Base-by-base conservation (phyloP, 2,797 vertebrate species). In the Gorsachius magnificus region DNA sequence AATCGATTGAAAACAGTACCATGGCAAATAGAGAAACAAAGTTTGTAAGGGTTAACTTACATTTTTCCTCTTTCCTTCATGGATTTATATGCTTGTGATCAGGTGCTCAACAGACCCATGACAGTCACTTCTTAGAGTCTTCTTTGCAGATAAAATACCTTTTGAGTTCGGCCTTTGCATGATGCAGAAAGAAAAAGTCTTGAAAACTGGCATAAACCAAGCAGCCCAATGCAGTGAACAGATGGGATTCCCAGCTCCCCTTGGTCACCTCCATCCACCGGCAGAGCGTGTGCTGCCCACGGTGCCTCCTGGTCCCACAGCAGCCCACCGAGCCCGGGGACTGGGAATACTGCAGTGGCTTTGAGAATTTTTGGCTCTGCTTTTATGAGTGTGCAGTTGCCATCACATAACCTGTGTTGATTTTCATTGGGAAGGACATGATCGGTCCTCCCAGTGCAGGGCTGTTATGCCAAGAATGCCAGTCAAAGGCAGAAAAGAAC, bases 341-440 rank as follows among this genome's bases (percentile, higher is more conserved):
- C 1, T 60, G 79, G 17, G 26, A 60, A 60, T 7, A 28, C 3
- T 0, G 21, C 24, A 5, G 8, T 28, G 45, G 31, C 69, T 13
- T 2, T 60, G 43, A 24, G 15, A 26, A 6, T 5, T 63, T 8
- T 29, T 33, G 58, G 58, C 58, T 38, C 35, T 60, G 68, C 26
- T 53, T 50, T 86, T 35, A 1, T 0, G 0, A 48, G 25, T 0
- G 17, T 33, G 14, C 15, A 26, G 6, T 2, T 60, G 43, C 75
- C 48, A 41, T 4, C 10, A 0, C 50, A 36, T 64, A 26, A 3
- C 16, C 81, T 28, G 61, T 54, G 51, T 1, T 16, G 36, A 2
- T 60, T 28, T 46, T 20, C 61, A 13, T 2, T 6, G 28, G 35
- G 51, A 65, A 43, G 66, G 74, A 79, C 4, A 1, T 3, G 50